phyloP scores from a whole-genome alignment of 2,113 vertebrate species.

The Montifringilla adamsi region DNA sequence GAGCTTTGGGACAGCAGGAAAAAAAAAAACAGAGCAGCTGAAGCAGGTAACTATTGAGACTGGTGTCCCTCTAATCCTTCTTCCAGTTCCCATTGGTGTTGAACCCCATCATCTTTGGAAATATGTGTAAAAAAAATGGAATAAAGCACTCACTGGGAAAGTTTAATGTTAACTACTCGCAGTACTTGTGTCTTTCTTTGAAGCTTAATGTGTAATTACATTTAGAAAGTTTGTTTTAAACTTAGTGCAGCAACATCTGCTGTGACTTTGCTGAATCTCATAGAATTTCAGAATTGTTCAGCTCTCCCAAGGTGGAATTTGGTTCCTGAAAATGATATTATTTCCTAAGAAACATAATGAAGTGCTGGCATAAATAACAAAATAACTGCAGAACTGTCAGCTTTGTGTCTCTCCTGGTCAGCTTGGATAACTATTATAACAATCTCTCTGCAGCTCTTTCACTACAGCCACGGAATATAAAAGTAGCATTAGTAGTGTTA shows the following conservation, averaged over 20 bases:
- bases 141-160: background rate
- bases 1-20: background rate
- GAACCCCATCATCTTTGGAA: background rate
- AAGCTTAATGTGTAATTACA: background rate
- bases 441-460: background rate
- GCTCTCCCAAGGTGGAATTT: background rate
- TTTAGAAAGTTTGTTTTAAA: background rate
- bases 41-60: background rate
- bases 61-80: background rate
- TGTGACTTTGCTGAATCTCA: background rate
- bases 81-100: background rate
- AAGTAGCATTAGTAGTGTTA: background rate
- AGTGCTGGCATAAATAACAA: background rate
- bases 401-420: background rate
- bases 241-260: background rate
- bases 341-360: background rate
- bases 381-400: background rate
- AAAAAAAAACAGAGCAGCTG: background rate
- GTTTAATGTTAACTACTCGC: background rate
- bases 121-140: background rate
- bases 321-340: background rate
- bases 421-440: conserved; percentile 1
- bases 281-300: background rate
- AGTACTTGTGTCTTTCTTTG: background rate
- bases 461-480: background rate